Conservation (phyloP, 2,113 vertebrate species). For the Cottus gobio region DNA sequence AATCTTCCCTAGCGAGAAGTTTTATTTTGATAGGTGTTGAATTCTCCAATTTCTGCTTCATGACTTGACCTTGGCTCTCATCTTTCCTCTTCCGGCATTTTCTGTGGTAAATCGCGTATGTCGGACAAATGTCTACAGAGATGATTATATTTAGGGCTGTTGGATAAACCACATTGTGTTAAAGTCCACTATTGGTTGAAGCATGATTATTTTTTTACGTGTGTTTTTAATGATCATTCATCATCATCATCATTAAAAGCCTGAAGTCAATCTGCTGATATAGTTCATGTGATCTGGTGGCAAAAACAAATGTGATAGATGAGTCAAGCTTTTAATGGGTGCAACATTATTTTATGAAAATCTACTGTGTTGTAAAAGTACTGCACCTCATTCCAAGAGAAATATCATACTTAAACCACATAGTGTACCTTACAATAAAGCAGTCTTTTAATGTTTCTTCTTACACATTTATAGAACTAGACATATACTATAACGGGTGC, state of each 20-base stretch:
- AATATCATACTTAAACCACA: not conserved
- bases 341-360: not conserved
- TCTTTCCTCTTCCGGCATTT: constrained; percentile 34
- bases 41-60: constrained; percentile 9
- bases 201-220: no score
- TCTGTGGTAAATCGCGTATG: not conserved
- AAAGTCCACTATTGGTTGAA: no score
- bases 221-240: not conserved
- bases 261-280: constrained; percentile 11
- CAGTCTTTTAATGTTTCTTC: not conserved
- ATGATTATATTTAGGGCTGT: not conserved
- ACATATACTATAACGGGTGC: not conserved
- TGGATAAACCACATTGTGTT: not conserved
- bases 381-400: not conserved
- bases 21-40: constrained; percentile 13
- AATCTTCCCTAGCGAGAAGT: not conserved
- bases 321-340: constrained; percentile 3
- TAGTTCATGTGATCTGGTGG: constrained; percentile 4
- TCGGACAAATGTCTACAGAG: not conserved
- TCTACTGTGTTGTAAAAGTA: not conserved
- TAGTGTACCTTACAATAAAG: not conserved
- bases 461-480: not conserved
- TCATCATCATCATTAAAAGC: not conserved
- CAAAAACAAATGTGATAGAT: not conserved
- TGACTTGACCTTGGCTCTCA: not conserved